Base-by-base conservation (phyloP, 1,140 invertebrate species). In the Calephelis nemesis region DNA sequence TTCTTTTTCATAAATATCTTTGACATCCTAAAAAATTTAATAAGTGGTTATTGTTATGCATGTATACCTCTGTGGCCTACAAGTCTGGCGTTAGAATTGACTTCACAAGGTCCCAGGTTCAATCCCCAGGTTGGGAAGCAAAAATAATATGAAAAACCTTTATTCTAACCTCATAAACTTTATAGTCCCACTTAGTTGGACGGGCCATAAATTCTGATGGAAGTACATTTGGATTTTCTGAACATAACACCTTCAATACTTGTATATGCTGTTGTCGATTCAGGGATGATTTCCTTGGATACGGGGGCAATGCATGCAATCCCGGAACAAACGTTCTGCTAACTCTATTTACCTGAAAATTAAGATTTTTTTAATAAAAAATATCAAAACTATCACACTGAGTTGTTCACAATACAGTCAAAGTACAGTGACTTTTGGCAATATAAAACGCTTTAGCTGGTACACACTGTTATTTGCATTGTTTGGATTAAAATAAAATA, bases 1-100 rank as follows among this genome's bases (percentile, higher is more conserved):
- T 69, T 91, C 88, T 15, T 81, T 75, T 60, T 75, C 70, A 73
- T 89, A 90, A 63, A 60, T 58, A 13, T 73, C 74, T 78, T 83
- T 78, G 11, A 84, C 12, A 42, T 84, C 76, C 88, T 90, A 70
- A 9, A 80, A 84, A 8, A 12, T 19, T 15, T 7, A 52, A 15
- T 45, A 45, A 45, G 42, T 7, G 42, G 3, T 9, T 45, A 45
- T 7, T 45, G 42, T 45, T 7, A 45, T 30, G 30, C 30, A 30
- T 45, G 0, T 6, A 30, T 30, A 30, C 2, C 15, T 19, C 15
- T 30, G 2, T 30, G 3, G 30, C 3, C 30, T 30, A 30, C 1
- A 30, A 2, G 4, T 30, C 15, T 19, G 15, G 1, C 1, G 30
- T 30, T 4, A 2, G 30, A 30, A 30, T 30, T 2, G 3, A 1